Conservation (phyloP, 2,888 invertebrate species). For the Hermaeophaga mercurialis region DNA sequence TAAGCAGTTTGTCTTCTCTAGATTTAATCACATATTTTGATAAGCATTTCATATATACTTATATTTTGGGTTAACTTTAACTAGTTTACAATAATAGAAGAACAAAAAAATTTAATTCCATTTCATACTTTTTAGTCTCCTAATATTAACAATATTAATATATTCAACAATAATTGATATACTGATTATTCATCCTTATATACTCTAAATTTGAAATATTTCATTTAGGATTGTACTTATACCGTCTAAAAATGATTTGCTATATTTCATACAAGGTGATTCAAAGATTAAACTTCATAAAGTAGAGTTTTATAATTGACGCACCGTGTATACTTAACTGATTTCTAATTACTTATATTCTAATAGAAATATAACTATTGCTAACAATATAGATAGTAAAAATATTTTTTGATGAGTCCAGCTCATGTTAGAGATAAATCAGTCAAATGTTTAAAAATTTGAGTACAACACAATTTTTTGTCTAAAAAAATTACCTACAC, state of each 20-base stretch:
- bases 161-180: conserved; percentile 2
- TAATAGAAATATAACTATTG: neutral
- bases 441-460: too few species aligned
- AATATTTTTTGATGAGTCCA: neutral
- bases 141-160: conserved; percentile 9
- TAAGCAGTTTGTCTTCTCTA: conserved; percentile 35
- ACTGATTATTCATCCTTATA: neutral
- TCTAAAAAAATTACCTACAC: too few species aligned
- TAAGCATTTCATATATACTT: conserved; percentile 39
- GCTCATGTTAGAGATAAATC: neutral
- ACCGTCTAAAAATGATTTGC: too few species aligned
- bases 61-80: conserved; percentile 16
- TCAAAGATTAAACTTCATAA: too few species aligned
- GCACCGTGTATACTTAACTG: too few species aligned
- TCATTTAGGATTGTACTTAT: too few species aligned
- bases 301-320: too few species aligned
- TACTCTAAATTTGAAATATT: too few species aligned
- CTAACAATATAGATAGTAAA: neutral
- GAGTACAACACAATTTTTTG: too few species aligned
- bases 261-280: too few species aligned
- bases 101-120: neutral
- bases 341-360: too few species aligned
- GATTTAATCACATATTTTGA: conserved; percentile 46
- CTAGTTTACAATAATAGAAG: conserved; percentile 13
- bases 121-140: neutral